A percentile compares a stretch with the other conserved stretches of the same genome.
Conservation (phyloP, 2,797 vertebrate species). For the Rhinoraja longicauda region DNA sequence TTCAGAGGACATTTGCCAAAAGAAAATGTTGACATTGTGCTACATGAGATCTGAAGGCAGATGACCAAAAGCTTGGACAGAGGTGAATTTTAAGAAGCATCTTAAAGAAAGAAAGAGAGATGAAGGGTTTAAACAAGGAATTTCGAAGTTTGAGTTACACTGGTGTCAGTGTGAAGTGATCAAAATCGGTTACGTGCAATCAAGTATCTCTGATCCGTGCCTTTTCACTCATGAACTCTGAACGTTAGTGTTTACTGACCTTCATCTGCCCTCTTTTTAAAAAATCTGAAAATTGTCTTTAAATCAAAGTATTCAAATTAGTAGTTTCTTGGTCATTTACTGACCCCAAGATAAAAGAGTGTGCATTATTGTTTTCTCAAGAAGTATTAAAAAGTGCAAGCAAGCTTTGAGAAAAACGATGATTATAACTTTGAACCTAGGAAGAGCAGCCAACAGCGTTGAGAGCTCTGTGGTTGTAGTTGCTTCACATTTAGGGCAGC, state of each 20-base stretch:
- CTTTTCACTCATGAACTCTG: background rate
- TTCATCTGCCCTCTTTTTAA: background rate
- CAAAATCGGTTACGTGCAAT: too few relatives aligned
- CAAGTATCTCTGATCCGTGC: background rate
- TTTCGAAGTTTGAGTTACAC: too few relatives aligned
- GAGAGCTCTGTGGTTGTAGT: background rate
- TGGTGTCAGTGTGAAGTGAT: too few relatives aligned
- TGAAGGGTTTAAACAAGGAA: too few relatives aligned
- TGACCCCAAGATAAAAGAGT: background rate
- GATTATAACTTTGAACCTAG: background rate
- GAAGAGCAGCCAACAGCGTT: background rate
- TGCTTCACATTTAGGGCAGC: background rate
- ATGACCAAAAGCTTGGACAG: too few relatives aligned
- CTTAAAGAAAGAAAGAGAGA: too few relatives aligned
- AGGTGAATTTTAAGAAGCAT: too few relatives aligned
- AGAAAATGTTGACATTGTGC: too few relatives aligned
- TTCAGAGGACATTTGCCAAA: too few relatives aligned
- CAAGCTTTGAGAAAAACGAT: background rate
- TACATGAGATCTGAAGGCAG: too few relatives aligned
- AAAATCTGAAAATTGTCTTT: background rate
- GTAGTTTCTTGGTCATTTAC: background rate
- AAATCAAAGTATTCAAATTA: background rate
- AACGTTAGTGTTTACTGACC: background rate
- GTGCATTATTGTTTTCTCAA: background rate
- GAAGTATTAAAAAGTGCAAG: background rate